A percentile compares a stretch with the other conserved stretches of the same genome.
phyloP scores from a whole-genome alignment of 2,113 vertebrate genomes.

The Psittacula cyanocephala region DNA sequence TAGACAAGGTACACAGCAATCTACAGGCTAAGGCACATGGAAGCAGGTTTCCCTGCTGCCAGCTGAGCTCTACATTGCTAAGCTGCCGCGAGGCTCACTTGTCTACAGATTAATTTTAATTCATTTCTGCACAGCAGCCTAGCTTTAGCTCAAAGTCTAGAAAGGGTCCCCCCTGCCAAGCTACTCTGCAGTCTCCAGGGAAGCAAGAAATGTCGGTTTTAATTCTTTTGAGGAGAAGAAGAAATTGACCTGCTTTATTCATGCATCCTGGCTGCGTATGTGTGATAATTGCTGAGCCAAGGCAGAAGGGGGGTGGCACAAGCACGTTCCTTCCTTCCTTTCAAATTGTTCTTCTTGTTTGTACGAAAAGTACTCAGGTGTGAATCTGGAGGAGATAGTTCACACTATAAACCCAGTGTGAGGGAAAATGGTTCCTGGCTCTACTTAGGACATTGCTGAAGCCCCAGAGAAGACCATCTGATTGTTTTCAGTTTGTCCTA shows the following conservation, averaged over 20 bases:
- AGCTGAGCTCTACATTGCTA: background rate
- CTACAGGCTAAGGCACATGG: background rate
- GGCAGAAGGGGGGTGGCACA: background rate
- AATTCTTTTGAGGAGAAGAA: constrained; percentile 29
- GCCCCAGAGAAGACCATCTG: background rate
- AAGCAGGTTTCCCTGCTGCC: background rate
- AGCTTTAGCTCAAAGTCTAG: constrained; percentile 1
- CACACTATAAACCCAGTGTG: background rate
- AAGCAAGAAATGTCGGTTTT: background rate
- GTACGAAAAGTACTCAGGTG: background rate
- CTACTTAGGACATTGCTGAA: background rate
- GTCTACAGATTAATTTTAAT: constrained; percentile 13
- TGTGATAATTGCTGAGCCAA: background rate
- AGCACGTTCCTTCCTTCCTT: background rate
- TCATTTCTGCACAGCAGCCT: background rate
- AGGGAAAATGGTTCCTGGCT: background rate
- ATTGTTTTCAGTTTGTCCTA: background rate
- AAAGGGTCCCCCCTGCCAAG: background rate
- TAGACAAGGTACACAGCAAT: background rate
- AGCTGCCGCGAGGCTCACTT: background rate
- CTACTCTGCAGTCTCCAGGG: background rate
- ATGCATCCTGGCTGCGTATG: background rate
- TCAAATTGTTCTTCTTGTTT: background rate
- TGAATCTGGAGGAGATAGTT: background rate
- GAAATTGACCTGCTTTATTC: background rate